phyloP scores from a whole-genome alignment of 2,113 vertebrate genomes.

The Diadophis punctatus region DNA sequence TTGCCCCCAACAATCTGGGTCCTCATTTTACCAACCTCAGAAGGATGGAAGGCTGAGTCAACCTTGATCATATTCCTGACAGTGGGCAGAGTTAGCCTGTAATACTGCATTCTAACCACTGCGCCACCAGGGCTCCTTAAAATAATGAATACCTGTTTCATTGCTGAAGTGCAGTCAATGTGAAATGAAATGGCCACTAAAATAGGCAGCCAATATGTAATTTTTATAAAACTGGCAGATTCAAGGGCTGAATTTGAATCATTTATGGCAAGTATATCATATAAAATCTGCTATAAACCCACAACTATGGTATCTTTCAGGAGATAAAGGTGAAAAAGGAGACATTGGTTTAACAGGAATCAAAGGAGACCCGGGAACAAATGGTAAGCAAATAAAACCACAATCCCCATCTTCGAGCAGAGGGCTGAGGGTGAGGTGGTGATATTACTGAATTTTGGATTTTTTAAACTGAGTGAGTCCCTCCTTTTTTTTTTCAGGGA shows the following conservation, averaged over 20 bases:
- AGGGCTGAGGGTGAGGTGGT: background rate
- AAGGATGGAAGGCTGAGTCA: too few species aligned
- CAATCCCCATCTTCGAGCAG: background rate
- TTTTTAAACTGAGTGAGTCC: background rate
- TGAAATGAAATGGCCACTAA: background rate
- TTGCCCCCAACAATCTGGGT: too few species aligned
- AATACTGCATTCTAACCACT: too few species aligned
- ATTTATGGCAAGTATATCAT: background rate
- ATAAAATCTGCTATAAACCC: background rate
- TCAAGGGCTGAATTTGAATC: background rate
- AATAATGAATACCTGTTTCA: background rate
- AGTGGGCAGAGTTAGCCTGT: too few species aligned
- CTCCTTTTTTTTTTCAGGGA: background rate
- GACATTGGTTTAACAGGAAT: background rate
- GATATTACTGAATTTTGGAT: background rate
- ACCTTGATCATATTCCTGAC: too few species aligned
- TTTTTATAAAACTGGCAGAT: background rate
- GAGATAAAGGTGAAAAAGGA: conserved; percentile 28
- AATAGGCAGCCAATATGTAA: background rate
- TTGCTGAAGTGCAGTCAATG: background rate
- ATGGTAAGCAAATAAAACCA: background rate
- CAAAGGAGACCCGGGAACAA: conserved; percentile 6
- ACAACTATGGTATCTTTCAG: conserved; percentile 1
- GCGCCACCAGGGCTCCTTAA: too few species aligned
- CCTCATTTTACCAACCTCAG: too few species aligned